Conservation (phyloP, 2,797 vertebrate species). For the Enteromius anoplus region DNA sequence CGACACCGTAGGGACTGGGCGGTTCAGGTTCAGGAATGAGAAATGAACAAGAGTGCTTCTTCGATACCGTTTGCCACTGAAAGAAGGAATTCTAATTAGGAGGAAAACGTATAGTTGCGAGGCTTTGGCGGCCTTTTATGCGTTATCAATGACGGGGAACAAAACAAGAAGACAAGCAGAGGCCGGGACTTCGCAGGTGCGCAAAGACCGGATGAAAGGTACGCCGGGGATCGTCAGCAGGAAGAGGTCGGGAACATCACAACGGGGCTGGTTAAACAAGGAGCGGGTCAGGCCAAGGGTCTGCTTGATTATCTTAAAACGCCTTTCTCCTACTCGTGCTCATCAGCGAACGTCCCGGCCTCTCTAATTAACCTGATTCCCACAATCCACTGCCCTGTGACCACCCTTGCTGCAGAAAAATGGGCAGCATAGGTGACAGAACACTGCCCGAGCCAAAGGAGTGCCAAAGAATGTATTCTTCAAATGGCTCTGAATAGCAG, state of each 20-base stretch:
- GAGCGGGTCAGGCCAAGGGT: slow-evolving; percentile 68
- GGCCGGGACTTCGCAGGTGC: slow-evolving; percentile 78
- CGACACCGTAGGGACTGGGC: slow-evolving; percentile 69
- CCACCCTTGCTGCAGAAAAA: slow-evolving; percentile 81
- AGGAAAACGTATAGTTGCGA: slow-evolving; percentile 72
- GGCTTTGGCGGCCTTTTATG: slow-evolving; percentile 73
- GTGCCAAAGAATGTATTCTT: slow-evolving; percentile 80
- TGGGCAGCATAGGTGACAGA: slow-evolving; percentile 84
- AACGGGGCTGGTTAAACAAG: slow-evolving; percentile 72
- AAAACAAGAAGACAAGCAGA: slow-evolving; percentile 68
- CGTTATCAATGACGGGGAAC: slow-evolving; percentile 68
- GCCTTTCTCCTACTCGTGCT: slow-evolving; percentile 68
- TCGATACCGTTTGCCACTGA: slow-evolving; percentile 71
- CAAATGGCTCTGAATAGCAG: slow-evolving; percentile 81
- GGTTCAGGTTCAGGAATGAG: slow-evolving; percentile 73
- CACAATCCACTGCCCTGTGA: slow-evolving; percentile 81
- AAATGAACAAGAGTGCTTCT: slow-evolving; percentile 74
- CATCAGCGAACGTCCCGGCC: slow-evolving; percentile 74
- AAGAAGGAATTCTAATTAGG: slow-evolving; percentile 74
- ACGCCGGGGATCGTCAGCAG: slow-evolving; percentile 63
- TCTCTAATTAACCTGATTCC: slow-evolving; percentile 86
- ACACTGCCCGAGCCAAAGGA: slow-evolving; percentile 72
- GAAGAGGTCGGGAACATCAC: slow-evolving; percentile 75
- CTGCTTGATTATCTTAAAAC: slow-evolving; percentile 65
- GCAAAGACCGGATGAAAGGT: slow-evolving; percentile 68